Evolutionary conservation across 1,140 invertebrate genomes (phyloP).

Genomic region (Drosophila busckii): DNA sequence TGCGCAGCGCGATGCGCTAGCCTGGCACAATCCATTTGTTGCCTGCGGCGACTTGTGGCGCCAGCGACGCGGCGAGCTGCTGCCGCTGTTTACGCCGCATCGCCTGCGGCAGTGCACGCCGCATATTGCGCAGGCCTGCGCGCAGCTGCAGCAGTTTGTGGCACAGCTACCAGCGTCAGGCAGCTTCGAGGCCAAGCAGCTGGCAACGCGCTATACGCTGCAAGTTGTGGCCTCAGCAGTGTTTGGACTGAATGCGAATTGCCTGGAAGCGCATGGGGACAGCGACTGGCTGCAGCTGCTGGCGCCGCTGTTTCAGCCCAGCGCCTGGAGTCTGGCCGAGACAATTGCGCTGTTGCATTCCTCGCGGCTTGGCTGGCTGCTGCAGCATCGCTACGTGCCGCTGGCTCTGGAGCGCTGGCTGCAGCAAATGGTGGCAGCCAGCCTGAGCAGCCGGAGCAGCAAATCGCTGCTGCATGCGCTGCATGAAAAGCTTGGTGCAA

Average conservation of each 20-base stretch:
- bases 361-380: slow-evolving; percentile 15
- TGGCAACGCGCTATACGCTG: slow-evolving; percentile 44
- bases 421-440: slow-evolving; percentile 8
- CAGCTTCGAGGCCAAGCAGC: slow-evolving; percentile 37
- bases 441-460: neutral
- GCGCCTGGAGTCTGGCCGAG: slow-evolving; percentile 41
- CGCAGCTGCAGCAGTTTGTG: slow-evolving; percentile 16
- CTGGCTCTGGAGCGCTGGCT: slow-evolving; percentile 33
- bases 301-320: slow-evolving; percentile 41
- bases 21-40: slow-evolving; percentile 50
- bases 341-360: slow-evolving; percentile 53
- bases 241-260: slow-evolving; percentile 46
- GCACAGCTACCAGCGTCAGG: neutral
- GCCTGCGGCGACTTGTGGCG: slow-evolving; percentile 45
- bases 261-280: neutral
- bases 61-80: slow-evolving; percentile 31
- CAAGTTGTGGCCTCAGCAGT: slow-evolving; percentile 53
- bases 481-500: slow-evolving; percentile 30
- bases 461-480: too few species aligned
- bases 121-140: slow-evolving; percentile 27
- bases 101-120: slow-evolving; percentile 36
- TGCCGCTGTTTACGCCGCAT: slow-evolving; percentile 50
- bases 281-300: slow-evolving; percentile 34
- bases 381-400: slow-evolving; percentile 45
- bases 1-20: slow-evolving; percentile 24